Conservation (phyloP, 2,113 vertebrate genomes). For the Amblyopsis rosae region DNA sequence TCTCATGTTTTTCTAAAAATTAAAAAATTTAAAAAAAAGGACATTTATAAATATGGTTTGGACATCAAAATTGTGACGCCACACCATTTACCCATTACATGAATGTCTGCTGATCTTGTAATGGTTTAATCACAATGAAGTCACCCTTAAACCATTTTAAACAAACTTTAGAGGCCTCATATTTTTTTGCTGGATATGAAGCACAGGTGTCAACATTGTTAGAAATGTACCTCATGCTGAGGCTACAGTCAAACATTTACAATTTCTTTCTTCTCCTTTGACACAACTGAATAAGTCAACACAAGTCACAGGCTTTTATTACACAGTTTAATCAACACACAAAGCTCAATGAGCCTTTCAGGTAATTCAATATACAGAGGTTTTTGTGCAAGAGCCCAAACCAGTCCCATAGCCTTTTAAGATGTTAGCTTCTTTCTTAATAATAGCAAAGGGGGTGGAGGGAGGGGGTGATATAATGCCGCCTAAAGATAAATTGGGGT, state of each 20-base stretch:
- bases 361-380: conserved; percentile 99
- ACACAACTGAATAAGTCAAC: conserved; percentile 42
- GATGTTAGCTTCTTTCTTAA: conserved; percentile 98
- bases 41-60: too few relatives aligned
- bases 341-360: conserved; percentile 97
- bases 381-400: conserved; percentile 95
- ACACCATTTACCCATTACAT: too few relatives aligned
- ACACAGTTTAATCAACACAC: conserved; percentile 99
- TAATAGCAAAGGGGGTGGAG: conserved; percentile 79
- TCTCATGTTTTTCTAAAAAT: too few relatives aligned
- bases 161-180: background rate
- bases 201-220: background rate
- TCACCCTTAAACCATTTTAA: background rate
- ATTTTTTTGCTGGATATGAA: background rate
- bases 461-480: conserved; percentile 63
- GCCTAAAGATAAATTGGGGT: conserved; percentile 82
- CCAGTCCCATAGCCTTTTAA: conserved; percentile 90
- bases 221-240: too few relatives aligned
- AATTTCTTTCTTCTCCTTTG: too few relatives aligned
- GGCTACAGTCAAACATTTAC: too few relatives aligned
- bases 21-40: too few relatives aligned
- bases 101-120: background rate
- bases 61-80: too few relatives aligned
- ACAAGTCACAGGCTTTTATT: conserved; percentile 83
- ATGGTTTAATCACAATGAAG: background rate